Conservation (phyloP, 1,140 invertebrate species). For the Diplogasteroides magnus region DNA sequence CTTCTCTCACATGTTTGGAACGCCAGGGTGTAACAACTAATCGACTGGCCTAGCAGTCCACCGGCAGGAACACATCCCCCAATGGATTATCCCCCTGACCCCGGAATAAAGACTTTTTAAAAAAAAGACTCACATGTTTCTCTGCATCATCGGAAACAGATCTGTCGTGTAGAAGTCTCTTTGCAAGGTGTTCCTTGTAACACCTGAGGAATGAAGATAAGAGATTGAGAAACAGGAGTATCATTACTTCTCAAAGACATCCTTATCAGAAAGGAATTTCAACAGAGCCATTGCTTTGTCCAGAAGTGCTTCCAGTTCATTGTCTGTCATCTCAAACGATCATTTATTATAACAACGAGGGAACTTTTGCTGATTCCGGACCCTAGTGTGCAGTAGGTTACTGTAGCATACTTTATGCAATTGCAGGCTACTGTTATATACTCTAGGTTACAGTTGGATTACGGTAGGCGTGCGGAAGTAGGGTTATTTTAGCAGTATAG, state of each 20-base stretch:
- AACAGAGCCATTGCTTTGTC: slow-evolving; percentile 99
- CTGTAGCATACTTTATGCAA: no score
- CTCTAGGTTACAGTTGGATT: no score
- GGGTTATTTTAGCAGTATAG: no score
- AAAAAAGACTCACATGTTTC: slow-evolving; percentile 61
- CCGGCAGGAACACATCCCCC: no score
- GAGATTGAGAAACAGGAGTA: neutral
- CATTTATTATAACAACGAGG: slow-evolving; percentile 32
- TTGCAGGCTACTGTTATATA: no score
- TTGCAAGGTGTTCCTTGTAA: slow-evolving; percentile 97
- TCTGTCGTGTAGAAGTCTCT: slow-evolving; percentile 91
- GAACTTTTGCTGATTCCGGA: no score
- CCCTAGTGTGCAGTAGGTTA: no score
- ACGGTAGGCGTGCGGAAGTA: no score
- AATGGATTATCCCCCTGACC: no score
- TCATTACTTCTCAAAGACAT: slow-evolving; percentile 82
- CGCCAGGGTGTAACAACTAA: no score
- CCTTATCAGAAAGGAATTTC: slow-evolving; percentile 98
- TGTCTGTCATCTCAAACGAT: slow-evolving; percentile 84
- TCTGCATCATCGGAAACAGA: slow-evolving; percentile 97
- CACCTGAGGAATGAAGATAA: slow-evolving; percentile 32
- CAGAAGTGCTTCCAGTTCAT: slow-evolving; percentile 91
- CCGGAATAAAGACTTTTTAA: no score
- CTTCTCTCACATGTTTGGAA: neutral
- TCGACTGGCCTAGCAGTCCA: no score